Percentiles rank a stretch among this genome's conserved stretches.
Conservation (phyloP, 1,140 invertebrate genomes). For the Argopecten irradians region DNA sequence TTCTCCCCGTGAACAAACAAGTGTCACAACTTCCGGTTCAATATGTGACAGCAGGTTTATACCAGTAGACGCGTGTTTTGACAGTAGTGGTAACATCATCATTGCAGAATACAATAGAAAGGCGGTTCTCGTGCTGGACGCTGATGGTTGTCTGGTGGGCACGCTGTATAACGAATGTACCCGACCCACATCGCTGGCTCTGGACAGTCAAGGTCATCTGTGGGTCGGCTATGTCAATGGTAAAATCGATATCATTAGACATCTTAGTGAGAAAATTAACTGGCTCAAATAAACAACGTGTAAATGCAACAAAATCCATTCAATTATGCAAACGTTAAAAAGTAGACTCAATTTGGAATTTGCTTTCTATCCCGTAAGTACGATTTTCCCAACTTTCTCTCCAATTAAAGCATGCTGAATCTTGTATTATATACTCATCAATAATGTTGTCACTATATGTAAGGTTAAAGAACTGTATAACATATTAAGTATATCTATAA, state of each 20-base stretch:
- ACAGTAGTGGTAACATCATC: not conserved
- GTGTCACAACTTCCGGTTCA: not conserved
- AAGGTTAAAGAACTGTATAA: no score
- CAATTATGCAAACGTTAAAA: no score
- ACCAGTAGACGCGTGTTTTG: not conserved
- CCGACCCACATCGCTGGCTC: not conserved
- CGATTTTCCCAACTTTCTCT: no score
- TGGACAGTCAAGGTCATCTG: not conserved
- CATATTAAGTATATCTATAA: no score
- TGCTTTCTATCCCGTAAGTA: no score
- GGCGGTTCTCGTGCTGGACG: not conserved
- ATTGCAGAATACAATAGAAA: not conserved
- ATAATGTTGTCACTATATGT: no score
- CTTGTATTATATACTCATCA: no score
- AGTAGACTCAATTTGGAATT: no score
- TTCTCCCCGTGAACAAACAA: not conserved
- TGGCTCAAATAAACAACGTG: not conserved
- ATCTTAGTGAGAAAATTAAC: constrained; percentile 13
- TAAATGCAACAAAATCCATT: no score
- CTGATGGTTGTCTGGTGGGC: not conserved
- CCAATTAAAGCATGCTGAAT: no score
- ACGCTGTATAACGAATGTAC: constrained; percentile 10
- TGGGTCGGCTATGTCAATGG: not conserved
- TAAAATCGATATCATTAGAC: not conserved
- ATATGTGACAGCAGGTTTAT: not conserved